Evolutionary conservation across 2,888 invertebrate genomes (phyloP).

Genomic region (Agrochola litura): DNA sequence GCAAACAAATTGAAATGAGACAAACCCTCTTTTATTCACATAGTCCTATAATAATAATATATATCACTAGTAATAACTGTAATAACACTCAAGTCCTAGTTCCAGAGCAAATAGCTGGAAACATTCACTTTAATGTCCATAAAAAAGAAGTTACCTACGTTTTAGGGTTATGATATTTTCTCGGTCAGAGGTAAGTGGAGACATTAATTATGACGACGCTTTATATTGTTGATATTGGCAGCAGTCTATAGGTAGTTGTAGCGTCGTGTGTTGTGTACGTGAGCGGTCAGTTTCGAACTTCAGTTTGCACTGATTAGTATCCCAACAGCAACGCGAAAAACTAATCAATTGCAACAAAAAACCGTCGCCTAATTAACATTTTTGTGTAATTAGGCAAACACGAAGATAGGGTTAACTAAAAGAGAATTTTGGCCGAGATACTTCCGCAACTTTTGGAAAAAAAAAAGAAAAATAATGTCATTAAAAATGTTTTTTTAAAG

Average conservation of each 20-base stretch:
- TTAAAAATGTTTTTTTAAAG: constrained; percentile 1
- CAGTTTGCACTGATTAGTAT: neutral
- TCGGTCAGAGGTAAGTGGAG: no score
- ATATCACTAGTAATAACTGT: constrained; percentile 8
- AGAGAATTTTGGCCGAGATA: constrained; percentile 13
- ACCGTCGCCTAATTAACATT: constrained; percentile 32
- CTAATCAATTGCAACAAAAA: constrained; percentile 26
- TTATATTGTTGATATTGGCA: neutral
- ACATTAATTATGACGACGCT: constrained; percentile 1
- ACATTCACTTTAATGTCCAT: constrained; percentile 18
- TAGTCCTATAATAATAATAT: neutral
- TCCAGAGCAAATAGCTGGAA: constrained; percentile 14
- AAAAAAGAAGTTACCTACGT: constrained; percentile 15
- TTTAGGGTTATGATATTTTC: constrained; percentile 4
- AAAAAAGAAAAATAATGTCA: neutral
- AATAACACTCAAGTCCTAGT: constrained; percentile 5
- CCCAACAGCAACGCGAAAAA: neutral
- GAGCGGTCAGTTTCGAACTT: no score
- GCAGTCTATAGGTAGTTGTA: neutral
- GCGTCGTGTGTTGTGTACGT: neutral
- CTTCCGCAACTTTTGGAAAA: constrained; percentile 15
- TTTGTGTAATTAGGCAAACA: constrained; percentile 30
- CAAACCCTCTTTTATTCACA: no score
- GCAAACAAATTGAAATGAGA: neutral
- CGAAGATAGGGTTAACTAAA: constrained; percentile 32